phyloP scores from a whole-genome alignment of 2,888 invertebrate genomes.

The Apotomis turbidana region DNA sequence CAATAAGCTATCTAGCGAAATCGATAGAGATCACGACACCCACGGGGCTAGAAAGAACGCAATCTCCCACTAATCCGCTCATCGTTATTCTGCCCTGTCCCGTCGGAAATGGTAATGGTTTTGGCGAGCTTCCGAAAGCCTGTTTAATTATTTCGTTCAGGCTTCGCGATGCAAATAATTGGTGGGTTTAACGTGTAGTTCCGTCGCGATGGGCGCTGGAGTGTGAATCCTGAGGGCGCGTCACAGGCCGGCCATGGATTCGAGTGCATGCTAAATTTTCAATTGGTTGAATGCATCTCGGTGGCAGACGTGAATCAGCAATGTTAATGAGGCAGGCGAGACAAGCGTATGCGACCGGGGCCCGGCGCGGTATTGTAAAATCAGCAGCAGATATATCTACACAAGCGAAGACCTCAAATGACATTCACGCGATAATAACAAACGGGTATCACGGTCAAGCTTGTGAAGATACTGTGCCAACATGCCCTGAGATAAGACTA shows the following conservation, averaged over 20 bases:
- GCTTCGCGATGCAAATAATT: slow-evolving; percentile 34
- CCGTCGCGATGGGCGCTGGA: slow-evolving; percentile 51
- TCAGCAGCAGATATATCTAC: slow-evolving; percentile 2
- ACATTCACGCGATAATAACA: not conserved
- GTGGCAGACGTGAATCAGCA: slow-evolving; percentile 55
- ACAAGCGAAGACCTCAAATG: not conserved
- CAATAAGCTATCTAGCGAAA: slow-evolving; percentile 66
- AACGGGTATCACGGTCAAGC: not conserved
- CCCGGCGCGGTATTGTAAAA: slow-evolving; percentile 8
- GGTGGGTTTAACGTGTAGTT: slow-evolving; percentile 38
- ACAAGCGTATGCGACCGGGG: slow-evolving; percentile 43
- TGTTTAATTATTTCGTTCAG: slow-evolving; percentile 22
- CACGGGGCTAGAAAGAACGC: not conserved
- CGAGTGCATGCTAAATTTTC: slow-evolving; percentile 69
- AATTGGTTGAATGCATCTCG: slow-evolving; percentile 62
- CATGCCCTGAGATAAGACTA: not conserved
- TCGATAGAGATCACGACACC: slow-evolving; percentile 60
- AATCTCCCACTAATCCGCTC: slow-evolving; percentile 4
- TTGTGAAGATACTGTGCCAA: not conserved
- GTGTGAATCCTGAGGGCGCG: slow-evolving; percentile 69
- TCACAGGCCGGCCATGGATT: slow-evolving; percentile 53
- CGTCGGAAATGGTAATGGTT: slow-evolving; percentile 32
- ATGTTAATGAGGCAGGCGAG: slow-evolving; percentile 70
- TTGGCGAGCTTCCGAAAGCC: slow-evolving; percentile 22
- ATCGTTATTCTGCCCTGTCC: slow-evolving; percentile 18